Evolutionary conservation across 2,797 vertebrate species (phyloP).

Genomic region (Emys orbicularis): DNA sequence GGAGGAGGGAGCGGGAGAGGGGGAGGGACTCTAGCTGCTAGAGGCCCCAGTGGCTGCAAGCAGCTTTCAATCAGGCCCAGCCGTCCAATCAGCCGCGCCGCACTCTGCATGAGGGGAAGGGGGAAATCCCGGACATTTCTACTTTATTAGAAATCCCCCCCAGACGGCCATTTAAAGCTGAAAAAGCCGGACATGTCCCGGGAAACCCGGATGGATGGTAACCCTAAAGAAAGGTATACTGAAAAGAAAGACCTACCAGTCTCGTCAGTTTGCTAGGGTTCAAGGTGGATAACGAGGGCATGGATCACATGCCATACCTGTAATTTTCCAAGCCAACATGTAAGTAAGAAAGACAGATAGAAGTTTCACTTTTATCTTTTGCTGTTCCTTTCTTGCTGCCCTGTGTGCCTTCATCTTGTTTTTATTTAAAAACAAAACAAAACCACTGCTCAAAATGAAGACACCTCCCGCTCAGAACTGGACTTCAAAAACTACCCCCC

Average conservation of each 20-base stretch:
- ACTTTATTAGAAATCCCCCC: no score
- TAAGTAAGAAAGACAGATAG: not conserved
- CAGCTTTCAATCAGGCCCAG: no score
- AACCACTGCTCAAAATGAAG: not conserved
- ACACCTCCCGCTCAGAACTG: not conserved
- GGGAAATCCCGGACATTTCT: no score
- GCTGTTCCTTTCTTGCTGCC: not conserved
- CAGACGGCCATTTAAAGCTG: no score
- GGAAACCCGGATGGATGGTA: no score
- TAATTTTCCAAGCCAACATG: conserved; percentile 15
- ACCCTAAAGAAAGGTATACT: not conserved
- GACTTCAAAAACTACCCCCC: not conserved
- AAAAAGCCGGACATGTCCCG: no score
- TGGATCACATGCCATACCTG: not conserved
- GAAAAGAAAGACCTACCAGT: conserved; percentile 30
- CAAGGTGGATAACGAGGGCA: conserved; percentile 44
- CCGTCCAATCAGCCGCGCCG: no score
- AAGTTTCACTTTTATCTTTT: not conserved
- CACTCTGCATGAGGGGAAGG: no score
- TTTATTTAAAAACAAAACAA: not conserved
- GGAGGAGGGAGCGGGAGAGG: no score
- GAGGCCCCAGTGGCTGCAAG: no score
- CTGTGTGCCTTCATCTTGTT: not conserved
- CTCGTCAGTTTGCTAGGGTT: conserved; percentile 28
- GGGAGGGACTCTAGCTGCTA: no score